A percentile compares a stretch with the other conserved stretches of the same genome.
Evolutionary conservation across 2,797 vertebrate species (phyloP).

Genomic region (Pipistrellus pygmaeus): DNA sequence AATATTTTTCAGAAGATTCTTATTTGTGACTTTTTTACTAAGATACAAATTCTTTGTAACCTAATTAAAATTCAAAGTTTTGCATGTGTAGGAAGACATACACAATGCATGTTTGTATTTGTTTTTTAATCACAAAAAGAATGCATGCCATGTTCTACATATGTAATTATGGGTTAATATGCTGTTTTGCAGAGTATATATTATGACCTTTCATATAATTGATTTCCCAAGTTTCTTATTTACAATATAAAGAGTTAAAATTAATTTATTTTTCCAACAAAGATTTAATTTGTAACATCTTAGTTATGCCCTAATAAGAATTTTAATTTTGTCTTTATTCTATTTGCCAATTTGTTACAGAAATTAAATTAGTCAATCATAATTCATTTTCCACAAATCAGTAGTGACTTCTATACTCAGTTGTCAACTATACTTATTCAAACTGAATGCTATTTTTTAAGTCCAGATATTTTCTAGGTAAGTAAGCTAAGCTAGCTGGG

Average conservation of each 20-base stretch:
- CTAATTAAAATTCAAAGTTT: not conserved
- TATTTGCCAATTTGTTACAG: slow-evolving; percentile 30
- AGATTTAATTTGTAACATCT: slow-evolving; percentile 39
- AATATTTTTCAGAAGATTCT: slow-evolving; percentile 9
- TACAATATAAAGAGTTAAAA: slow-evolving; percentile 16
- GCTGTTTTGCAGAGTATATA: not conserved
- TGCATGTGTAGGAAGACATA: not conserved
- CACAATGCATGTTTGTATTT: not conserved
- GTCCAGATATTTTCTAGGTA: not conserved
- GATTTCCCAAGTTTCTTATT: not conserved
- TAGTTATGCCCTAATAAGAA: slow-evolving; percentile 26
- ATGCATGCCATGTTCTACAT: not conserved
- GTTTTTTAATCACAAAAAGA: not conserved
- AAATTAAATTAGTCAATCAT: slow-evolving; percentile 52
- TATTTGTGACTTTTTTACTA: not conserved
- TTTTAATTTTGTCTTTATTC: slow-evolving; percentile 37
- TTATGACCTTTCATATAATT: not conserved
- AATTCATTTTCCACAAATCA: slow-evolving; percentile 53
- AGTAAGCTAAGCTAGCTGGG: not conserved
- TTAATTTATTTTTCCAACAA: slow-evolving; percentile 43
- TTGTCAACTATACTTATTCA: not conserved
- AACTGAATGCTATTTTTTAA: not conserved
- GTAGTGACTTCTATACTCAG: not conserved
- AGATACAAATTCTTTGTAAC: not conserved
- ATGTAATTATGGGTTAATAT: not conserved